Evolutionary conservation across 2,797 vertebrate species (phyloP).

Genomic region (Lemur catta): DNA sequence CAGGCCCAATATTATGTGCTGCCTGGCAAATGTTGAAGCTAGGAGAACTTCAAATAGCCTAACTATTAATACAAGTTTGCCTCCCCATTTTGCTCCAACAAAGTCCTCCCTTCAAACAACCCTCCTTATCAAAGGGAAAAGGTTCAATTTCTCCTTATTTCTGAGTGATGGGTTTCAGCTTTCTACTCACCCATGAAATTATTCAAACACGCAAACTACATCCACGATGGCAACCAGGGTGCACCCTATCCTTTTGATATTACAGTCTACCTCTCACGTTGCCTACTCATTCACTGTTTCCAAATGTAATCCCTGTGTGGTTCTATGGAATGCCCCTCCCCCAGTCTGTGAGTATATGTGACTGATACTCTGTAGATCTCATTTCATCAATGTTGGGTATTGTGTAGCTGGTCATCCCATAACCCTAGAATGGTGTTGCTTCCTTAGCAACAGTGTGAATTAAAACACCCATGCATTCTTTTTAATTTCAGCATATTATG

Average conservation of each 20-base stretch:
- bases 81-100: not conserved
- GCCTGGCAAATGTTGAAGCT: not conserved
- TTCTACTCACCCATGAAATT: not conserved
- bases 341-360: not conserved
- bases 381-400: not conserved
- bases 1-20: not conserved
- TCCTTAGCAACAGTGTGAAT: not conserved
- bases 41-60: not conserved
- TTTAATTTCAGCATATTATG: no score
- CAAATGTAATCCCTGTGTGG: not conserved
- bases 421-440: not conserved
- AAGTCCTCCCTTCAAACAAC: not conserved
- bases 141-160: not conserved
- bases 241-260: not conserved
- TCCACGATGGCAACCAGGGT: not conserved
- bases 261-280: not conserved
- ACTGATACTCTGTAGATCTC: not conserved
- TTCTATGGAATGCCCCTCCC: rapidly evolving
- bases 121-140: not conserved
- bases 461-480: not conserved
- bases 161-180: not conserved
- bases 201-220: not conserved
- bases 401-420: not conserved
- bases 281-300: not conserved
- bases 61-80: not conserved